Evolutionary conservation across 2,888 invertebrate genomes (phyloP).

Genomic region (Chouioia cunea): DNA sequence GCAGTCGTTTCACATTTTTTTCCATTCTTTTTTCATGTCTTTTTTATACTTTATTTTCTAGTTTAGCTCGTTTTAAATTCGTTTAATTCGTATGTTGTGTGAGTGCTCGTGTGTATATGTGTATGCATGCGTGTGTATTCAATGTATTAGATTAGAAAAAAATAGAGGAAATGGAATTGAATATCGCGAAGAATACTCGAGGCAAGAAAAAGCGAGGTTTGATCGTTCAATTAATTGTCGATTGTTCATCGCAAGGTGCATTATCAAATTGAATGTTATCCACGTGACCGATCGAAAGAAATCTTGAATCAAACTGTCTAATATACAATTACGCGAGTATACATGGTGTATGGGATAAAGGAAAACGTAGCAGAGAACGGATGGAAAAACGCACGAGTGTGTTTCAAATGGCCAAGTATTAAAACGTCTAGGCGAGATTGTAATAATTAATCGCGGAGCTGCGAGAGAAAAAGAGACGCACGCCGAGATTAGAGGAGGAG

Average conservation of each 20-base stretch:
- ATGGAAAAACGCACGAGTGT: background rate
- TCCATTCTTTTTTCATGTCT: too few species aligned
- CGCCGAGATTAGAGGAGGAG: too few species aligned
- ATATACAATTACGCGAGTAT: too few species aligned
- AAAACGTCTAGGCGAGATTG: constrained; percentile 32
- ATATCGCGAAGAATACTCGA: too few species aligned
- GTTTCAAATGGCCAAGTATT: constrained; percentile 37
- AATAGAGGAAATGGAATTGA: too few species aligned
- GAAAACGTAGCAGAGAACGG: constrained; percentile 8
- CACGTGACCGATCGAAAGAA: too few species aligned
- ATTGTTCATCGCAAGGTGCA: too few species aligned
- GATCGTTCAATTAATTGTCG: too few species aligned
- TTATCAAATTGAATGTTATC: too few species aligned
- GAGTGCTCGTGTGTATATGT: background rate
- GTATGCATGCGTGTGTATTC: background rate
- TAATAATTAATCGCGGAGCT: constrained; percentile 35
- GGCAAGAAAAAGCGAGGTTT: too few species aligned
- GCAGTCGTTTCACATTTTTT: background rate
- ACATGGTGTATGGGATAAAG: constrained; percentile 1
- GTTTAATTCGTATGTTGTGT: background rate
- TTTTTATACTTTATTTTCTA: too few species aligned
- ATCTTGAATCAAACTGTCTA: too few species aligned
- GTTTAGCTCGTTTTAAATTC: background rate
- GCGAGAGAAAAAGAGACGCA: background rate
- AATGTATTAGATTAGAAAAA: background rate